A percentile compares a stretch with the other conserved stretches of the same genome.
Conservation (phyloP, 1,140 invertebrate genomes). For the Epicauta chinensis region DNA sequence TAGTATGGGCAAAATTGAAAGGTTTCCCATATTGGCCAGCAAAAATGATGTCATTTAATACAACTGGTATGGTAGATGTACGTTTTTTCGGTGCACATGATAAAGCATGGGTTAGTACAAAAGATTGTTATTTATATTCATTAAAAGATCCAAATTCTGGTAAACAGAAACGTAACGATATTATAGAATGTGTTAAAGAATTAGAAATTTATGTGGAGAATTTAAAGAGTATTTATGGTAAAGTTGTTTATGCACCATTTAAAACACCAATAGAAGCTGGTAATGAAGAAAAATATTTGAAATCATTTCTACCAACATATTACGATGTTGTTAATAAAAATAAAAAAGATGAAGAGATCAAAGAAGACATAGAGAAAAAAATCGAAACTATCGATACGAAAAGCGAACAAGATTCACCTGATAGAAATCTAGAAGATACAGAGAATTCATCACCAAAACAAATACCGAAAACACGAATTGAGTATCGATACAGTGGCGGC, state of each 20-base stretch:
- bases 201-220: slow-evolving; percentile 68
- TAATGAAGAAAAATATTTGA: slow-evolving; percentile 59
- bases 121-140: slow-evolving; percentile 78
- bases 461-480: no score
- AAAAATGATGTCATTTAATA: slow-evolving; percentile 76
- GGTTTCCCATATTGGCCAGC: slow-evolving; percentile 94
- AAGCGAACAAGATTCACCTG: not conserved
- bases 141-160: slow-evolving; percentile 55
- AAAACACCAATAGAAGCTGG: slow-evolving; percentile 64
- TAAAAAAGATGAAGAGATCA: slow-evolving; percentile 1
- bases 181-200: slow-evolving; percentile 63
- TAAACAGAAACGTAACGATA: slow-evolving; percentile 56
- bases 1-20: slow-evolving; percentile 90
- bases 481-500: no score
- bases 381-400: not conserved
- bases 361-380: not conserved
- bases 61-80: slow-evolving; percentile 73
- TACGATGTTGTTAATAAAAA: slow-evolving; percentile 26
- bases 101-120: slow-evolving; percentile 79
- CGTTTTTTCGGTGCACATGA: slow-evolving; percentile 93
- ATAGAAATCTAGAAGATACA: no score
- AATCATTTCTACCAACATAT: slow-evolving; percentile 59
- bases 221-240: slow-evolving; percentile 65
- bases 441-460: no score
- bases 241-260: slow-evolving; percentile 69